Percentiles rank a stretch among this genome's conserved stretches.
phyloP scores from a whole-genome alignment of 2,888 invertebrate species.

The Drosophila siamana region DNA sequence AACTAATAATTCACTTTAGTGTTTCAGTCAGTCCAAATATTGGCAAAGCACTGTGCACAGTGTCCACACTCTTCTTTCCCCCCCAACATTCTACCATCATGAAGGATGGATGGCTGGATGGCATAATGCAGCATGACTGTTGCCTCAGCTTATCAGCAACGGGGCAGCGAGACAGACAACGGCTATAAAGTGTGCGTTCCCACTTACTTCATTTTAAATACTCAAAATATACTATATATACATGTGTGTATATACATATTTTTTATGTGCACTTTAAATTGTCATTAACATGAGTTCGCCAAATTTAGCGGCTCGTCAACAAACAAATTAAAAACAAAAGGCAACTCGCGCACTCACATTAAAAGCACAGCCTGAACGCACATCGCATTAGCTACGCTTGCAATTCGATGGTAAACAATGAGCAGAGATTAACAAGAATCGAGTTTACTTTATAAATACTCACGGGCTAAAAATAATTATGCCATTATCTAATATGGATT shows the following conservation, averaged over 20 bases:
- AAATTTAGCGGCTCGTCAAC: conserved; percentile 25
- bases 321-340: background rate
- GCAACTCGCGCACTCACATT: background rate
- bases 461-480: background rate
- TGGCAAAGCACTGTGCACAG: conserved; percentile 31
- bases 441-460: background rate
- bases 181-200: background rate
- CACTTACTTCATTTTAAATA: background rate
- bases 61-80: background rate
- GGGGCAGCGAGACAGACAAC: background rate
- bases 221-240: no score
- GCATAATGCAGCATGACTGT: conserved; percentile 27
- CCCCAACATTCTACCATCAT: background rate
- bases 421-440: background rate
- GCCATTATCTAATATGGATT: no score
- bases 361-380: background rate
- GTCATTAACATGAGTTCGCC: conserved; percentile 29
- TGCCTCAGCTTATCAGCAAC: conserved; percentile 9
- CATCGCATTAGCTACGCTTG: background rate
- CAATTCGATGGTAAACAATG: background rate
- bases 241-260: background rate
- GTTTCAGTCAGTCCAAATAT: conserved; percentile 70
- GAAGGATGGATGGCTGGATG: conserved; percentile 18
- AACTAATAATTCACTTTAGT: conserved; percentile 78
- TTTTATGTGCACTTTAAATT: conserved; percentile 27